Conservation (phyloP, 2,797 vertebrate species). For the Galaxias olidus region DNA sequence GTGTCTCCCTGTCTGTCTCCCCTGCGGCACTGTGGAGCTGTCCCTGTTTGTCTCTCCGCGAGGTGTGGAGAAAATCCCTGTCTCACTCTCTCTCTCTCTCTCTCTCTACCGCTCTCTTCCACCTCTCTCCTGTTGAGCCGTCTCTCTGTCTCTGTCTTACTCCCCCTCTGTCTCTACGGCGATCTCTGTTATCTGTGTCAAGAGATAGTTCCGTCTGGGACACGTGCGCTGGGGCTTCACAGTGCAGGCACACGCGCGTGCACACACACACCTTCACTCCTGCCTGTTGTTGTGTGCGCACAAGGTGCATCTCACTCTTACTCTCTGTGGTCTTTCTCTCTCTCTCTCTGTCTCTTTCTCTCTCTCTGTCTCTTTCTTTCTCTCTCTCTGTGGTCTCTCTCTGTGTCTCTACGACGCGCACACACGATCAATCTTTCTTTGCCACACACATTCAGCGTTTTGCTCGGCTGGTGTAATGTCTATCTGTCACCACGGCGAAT, state of each 20-base stretch:
- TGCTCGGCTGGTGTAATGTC: no score
- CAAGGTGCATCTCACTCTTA: not conserved
- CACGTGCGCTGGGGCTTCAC: not conserved
- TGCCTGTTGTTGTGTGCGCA: not conserved
- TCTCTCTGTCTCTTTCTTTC: not conserved
- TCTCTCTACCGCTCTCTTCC: not conserved
- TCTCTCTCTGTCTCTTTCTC: not conserved
- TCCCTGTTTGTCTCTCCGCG: no score
- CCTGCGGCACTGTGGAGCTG: no score
- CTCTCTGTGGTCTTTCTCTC: not conserved
- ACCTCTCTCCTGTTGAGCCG: not conserved
- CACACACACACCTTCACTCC: conserved; percentile 1
- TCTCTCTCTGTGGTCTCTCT: not conserved
- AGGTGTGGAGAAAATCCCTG: no score
- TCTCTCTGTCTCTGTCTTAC: not conserved
- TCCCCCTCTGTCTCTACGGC: no score
- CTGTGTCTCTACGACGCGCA: not conserved
- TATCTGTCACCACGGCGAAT: no score
- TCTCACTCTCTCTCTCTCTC: not conserved
- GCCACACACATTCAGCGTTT: no score
- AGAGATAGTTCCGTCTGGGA: not conserved
- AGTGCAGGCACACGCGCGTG: not conserved
- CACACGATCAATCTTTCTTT: no score
- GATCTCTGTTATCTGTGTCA: conserved; percentile 13
- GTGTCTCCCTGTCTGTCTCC: not conserved